Conservation (phyloP, 2,888 invertebrate species). For the Hirudinaria manillensis region DNA sequence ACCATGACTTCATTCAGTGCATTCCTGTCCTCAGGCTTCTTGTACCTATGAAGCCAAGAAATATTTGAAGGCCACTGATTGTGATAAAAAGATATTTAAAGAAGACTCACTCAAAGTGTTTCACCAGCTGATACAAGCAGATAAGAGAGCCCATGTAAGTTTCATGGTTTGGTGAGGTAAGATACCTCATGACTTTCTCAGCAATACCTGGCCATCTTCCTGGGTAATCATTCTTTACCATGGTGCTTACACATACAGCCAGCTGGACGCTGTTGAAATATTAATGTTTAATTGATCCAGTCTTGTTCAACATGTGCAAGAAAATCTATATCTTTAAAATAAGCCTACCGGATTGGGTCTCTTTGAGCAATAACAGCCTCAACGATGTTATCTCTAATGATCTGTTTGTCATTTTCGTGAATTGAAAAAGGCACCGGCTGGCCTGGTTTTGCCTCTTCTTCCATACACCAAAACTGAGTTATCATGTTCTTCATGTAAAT, state of each 20-base stretch:
- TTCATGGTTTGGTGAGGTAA: constrained; percentile 61
- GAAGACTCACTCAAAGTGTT: constrained; percentile 68
- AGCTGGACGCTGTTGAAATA: constrained; percentile 67
- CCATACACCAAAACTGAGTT: constrained; percentile 73
- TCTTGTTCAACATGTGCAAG: neutral
- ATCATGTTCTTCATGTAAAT: constrained; percentile 93
- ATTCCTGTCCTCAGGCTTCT: constrained; percentile 75
- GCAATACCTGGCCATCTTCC: constrained; percentile 89
- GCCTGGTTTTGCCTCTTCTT: constrained; percentile 52
- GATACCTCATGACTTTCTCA: constrained; percentile 85
- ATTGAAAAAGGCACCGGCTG: constrained; percentile 68
- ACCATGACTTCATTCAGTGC: constrained; percentile 93
- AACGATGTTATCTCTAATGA: constrained; percentile 86
- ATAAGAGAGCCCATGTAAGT: constrained; percentile 73
- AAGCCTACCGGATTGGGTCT: constrained; percentile 67
- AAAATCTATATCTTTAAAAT: neutral
- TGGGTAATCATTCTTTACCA: constrained; percentile 92
- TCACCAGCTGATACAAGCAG: constrained; percentile 86
- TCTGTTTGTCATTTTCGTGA: constrained; percentile 89
- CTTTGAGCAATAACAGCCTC: constrained; percentile 90
- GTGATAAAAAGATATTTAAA: neutral
- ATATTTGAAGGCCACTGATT: constrained; percentile 43
- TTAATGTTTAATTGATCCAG: neutral
- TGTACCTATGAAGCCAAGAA: constrained; percentile 65
- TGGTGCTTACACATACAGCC: constrained; percentile 82